Conservation (phyloP, 2,888 invertebrate species). For the Scaptodrosophila latifasciaeformis region DNA sequence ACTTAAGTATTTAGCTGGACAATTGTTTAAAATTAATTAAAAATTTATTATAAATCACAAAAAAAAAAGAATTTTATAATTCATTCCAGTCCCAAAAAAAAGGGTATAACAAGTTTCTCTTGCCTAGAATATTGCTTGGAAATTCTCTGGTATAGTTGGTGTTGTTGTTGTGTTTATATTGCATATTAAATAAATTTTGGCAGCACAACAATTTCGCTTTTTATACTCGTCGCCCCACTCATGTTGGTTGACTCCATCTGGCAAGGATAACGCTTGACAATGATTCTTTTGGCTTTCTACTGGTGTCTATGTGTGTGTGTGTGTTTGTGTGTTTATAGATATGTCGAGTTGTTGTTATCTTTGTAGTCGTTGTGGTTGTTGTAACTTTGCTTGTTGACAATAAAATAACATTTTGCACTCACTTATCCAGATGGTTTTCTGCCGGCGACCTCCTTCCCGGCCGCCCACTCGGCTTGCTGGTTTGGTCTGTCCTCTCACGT, state of each 20-base stretch:
- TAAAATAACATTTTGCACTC: constrained; percentile 70
- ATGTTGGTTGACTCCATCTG: not conserved
- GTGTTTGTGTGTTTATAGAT: constrained; percentile 4
- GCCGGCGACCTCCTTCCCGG: constrained; percentile 2
- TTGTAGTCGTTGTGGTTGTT: constrained; percentile 32
- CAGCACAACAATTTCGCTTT: constrained; percentile 30
- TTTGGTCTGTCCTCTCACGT: not conserved
- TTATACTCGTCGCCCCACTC: not conserved
- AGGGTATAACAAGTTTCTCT: too few species aligned
- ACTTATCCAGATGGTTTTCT: constrained; percentile 60
- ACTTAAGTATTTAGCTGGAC: too few species aligned
- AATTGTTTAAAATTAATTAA: too few species aligned
- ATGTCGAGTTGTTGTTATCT: constrained; percentile 12
- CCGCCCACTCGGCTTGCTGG: constrained; percentile 1
- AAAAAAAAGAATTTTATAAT: too few species aligned
- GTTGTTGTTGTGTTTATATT: constrained; percentile 52
- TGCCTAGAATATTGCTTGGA: too few species aligned
- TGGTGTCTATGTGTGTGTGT: not conserved
- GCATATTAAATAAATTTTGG: constrained; percentile 63
- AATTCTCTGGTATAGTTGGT: too few species aligned
- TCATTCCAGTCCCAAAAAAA: too few species aligned
- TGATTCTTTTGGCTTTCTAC: too few species aligned
- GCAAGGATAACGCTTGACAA: not conserved
- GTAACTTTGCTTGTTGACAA: constrained; percentile 55
- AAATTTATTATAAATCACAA: too few species aligned